A percentile compares a stretch with the other conserved stretches of the same genome.
Conservation (phyloP, 2,113 vertebrate species). For the Labeo rohita region DNA sequence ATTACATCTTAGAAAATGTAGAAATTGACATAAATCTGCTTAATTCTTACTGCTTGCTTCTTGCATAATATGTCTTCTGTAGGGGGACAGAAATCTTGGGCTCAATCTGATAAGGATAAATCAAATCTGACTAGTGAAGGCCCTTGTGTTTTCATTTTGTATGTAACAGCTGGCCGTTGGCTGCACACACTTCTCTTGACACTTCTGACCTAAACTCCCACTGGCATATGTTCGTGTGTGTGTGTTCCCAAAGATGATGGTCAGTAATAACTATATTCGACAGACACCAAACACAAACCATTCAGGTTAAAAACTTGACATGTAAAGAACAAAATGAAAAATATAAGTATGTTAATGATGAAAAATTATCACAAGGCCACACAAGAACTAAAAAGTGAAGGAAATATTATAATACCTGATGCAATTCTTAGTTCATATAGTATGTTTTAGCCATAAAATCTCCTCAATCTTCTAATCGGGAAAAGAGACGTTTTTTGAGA, state of each 20-base stretch:
- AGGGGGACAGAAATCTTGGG: background rate
- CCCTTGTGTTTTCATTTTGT: constrained; percentile 43
- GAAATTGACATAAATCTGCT: background rate
- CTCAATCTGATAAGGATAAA: constrained; percentile 1
- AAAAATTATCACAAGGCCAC: background rate
- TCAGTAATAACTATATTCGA: background rate
- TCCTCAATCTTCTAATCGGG: background rate
- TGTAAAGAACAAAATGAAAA: background rate
- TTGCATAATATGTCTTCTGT: background rate
- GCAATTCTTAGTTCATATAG: background rate
- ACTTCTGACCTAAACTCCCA: constrained; percentile 30
- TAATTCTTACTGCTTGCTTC: background rate
- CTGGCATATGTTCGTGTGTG: constrained; percentile 67
- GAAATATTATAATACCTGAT: background rate
- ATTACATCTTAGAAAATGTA: background rate
- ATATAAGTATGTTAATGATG: background rate
- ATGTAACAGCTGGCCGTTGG: constrained; percentile 46
- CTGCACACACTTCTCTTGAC: constrained; percentile 46
- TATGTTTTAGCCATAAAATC: background rate
- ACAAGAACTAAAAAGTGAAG: background rate
- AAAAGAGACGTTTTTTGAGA: background rate
- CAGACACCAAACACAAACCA: background rate
- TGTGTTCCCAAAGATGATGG: background rate
- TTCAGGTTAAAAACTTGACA: background rate
- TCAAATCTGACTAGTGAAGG: background rate